Evolutionary conservation across 2,797 vertebrate genomes (phyloP).

Genomic region (Megaceryle alcyon): DNA sequence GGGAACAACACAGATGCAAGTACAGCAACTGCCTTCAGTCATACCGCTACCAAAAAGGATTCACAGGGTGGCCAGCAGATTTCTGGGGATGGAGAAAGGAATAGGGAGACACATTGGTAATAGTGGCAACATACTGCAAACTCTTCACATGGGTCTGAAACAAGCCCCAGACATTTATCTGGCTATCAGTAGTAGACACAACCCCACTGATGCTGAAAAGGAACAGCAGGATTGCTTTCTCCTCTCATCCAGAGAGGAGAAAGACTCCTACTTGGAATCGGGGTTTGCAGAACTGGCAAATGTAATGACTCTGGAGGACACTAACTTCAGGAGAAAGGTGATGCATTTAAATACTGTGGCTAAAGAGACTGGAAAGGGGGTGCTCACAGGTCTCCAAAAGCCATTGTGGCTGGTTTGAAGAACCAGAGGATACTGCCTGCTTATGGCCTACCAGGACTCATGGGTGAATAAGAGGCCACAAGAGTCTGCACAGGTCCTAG

Average conservation of each 20-base stretch:
- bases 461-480: neutral
- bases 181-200: neutral
- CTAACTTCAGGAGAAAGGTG: neutral
- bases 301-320: neutral
- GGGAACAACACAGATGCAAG: neutral
- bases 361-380: neutral
- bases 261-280: neutral
- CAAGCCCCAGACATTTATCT: neutral
- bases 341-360: neutral
- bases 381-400: neutral
- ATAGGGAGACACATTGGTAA: too few species aligned
- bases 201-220: neutral
- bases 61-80: neutral
- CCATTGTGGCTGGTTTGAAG: neutral
- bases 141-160: neutral
- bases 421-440: neutral
- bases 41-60: neutral
- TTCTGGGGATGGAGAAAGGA: too few species aligned
- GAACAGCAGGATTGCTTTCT: neutral
- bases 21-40: neutral
- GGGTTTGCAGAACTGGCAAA: neutral
- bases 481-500: neutral
- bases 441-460: neutral
- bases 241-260: neutral
- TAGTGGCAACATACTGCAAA: too few species aligned